Evolutionary conservation across 1,140 invertebrate species (phyloP).

Genomic region (Neotoxoptera formosana): DNA sequence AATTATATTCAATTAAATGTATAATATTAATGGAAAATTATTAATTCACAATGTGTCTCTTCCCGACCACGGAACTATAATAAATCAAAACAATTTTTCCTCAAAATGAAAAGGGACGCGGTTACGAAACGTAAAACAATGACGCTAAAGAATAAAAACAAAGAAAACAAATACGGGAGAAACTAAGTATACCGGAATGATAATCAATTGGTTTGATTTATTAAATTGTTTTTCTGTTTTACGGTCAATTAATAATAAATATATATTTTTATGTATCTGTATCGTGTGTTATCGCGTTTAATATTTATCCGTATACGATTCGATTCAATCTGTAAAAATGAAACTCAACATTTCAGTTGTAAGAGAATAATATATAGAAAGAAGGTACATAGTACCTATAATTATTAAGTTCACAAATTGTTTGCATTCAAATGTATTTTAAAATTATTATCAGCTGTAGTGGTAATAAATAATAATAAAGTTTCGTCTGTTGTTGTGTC

Average conservation of each 20-base stretch:
- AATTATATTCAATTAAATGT: background rate
- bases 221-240: background rate
- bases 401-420: background rate
- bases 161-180: background rate
- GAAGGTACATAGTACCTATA: too few relatives aligned
- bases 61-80: background rate
- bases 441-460: background rate
- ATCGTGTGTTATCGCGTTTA: background rate
- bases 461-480: background rate
- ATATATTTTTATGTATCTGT: background rate
- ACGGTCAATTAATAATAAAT: background rate
- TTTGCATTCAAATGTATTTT: background rate
- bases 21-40: background rate
- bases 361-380: background rate
- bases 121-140: background rate
- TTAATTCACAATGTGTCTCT: background rate
- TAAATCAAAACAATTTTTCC: background rate
- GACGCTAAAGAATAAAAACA: background rate
- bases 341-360: background rate
- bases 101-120: background rate
- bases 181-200: background rate
- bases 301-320: background rate
- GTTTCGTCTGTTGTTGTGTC: background rate
- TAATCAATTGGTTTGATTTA: slow-evolving; percentile 5
- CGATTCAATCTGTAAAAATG: slow-evolving; percentile 1